These are phyloP conservation scores for Furcula furcula DNA, from an alignment of 2,888 invertebrate species.

Conservation along the genomic window DNA sequence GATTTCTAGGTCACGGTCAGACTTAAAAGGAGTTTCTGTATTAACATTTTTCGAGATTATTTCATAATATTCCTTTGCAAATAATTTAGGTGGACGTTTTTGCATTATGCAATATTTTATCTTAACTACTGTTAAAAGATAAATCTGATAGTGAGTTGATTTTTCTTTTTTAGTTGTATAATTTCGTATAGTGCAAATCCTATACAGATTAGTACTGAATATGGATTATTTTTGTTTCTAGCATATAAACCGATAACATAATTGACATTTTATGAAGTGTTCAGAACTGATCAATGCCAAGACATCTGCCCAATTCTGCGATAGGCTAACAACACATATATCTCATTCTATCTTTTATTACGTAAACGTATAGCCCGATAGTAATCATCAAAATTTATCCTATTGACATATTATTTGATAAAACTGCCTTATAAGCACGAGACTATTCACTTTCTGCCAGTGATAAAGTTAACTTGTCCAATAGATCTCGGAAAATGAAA, in stretches of 20 bases:
- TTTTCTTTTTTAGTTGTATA: too few relatives aligned
- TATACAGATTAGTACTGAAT: too few relatives aligned
- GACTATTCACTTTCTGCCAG: conserved; percentile 14
- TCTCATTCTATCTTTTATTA: conserved; percentile 11
- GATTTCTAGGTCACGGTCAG: conserved; percentile 23
- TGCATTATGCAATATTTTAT: conserved; percentile 1
- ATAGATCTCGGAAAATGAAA: conserved; percentile 26
- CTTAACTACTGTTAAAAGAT: not conserved
- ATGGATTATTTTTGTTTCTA: too few relatives aligned
- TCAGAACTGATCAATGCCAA: too few relatives aligned
- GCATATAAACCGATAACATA: too few relatives aligned
- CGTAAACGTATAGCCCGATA: conserved; percentile 31
- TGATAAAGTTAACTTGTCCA: conserved; percentile 4
- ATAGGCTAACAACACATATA: too few relatives aligned
- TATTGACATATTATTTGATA: conserved; percentile 48
- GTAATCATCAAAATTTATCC: conserved; percentile 31
- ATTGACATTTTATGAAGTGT: too few relatives aligned
- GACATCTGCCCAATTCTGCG: too few relatives aligned
- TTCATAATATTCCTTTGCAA: conserved; percentile 22
- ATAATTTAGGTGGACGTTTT: conserved; percentile 18
- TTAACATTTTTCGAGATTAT: conserved; percentile 5
- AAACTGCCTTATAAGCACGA: conserved; percentile 34
- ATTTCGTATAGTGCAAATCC: too few relatives aligned
- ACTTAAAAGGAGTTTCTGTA: too few relatives aligned
- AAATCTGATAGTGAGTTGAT: not conserved